Evolutionary conservation across 1,140 invertebrate species (phyloP), one percentile per base, ranked within the genome.

Genomic region (Drosophila tristis): DNA sequence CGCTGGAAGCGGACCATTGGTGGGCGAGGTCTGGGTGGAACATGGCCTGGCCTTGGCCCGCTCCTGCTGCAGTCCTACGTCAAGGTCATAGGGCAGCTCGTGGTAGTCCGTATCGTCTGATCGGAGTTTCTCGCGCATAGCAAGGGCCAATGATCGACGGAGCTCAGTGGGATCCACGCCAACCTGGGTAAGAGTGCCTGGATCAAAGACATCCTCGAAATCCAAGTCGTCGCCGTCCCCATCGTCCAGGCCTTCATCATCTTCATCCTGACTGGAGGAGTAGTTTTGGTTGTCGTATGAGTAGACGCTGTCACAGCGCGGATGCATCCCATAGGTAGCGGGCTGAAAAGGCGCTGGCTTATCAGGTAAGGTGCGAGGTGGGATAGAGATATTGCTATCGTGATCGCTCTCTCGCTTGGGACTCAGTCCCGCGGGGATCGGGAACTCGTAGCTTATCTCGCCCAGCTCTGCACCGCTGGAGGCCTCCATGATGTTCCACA

Each of bases 401-500:
- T 70, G 66, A 48, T 78, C 75, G 35, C 78, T 89, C 13, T 85
- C 82, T 23, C 63, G 61, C 63, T 87, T 86, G 13, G 73, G 80
- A 15, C 47, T 13, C 11, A 39, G 35, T 39, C 35, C 35, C 4
- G 64, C 53, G 0, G 66, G 66, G 0, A 65, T 54, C 2, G 86
- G 80, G 51, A 91, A 91, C 72, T 90, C 84, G 5, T 91, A 91
- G 75, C 82, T 91, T 3, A 77, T 64, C 51, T 91, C 90, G 11
- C 82, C 90, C 51, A 90, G 23, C 58, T 91, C 90, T 0, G 90
- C 90, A 0, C 84, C 87, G 65, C 91, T 92, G 1, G 92, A 91
- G 2, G 80, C 91, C 79, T 93, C 93, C 43, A 92, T 66, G 42
- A 92, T 92, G 51, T 92, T 92, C 93, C 93, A 93, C 64, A 93